Base-by-base conservation (phyloP, 2,113 vertebrate genomes). In the Picathartes gymnocephalus region DNA sequence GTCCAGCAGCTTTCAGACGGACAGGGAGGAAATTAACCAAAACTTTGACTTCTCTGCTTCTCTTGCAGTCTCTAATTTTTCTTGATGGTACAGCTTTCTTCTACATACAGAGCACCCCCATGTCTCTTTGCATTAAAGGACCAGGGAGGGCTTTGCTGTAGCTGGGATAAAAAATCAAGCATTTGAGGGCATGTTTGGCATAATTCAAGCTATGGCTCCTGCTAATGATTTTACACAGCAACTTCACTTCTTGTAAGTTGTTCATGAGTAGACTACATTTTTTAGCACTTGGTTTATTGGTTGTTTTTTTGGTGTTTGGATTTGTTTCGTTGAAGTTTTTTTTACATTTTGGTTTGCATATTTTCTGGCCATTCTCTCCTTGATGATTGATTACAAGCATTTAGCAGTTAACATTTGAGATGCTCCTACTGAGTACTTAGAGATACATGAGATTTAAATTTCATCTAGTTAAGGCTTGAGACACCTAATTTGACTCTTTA, bases 311-410 rank as follows among this genome's bases (percentile, higher is more conserved):
- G 13, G 33, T 8, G 20, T 2, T 24, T 70, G 8, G 13, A 5
- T 4, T 40, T 45, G 23, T 53, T 77, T 77, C 18, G 6, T 18
- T 42, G 5, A 8, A 2, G 0, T 1, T 9, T 27, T 25, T 58
- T 68, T 76, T 42, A 33, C 7, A n/a, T 54, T 86, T 74, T 86
- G 20, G 20, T 60, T 74, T 37, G 28, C 2, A 1, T 62, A 44
- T 74, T 91, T 93, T 77, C 70, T 84, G 53, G 6, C 24, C 64
- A 6, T 76, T 88, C 40, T 86, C 28, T 88, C 22, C 48, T 73
- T 60, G 30, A 76, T 86, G 69, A 68, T 4, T 40, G 18, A 47
- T 44, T 56, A 25, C 25, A 68, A 76, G 31, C n/a, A 42, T 92
- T 87, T 69, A 71, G 14, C 25, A 64, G 42, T 60, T 37, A 84